Base-by-base conservation (phyloP, 53 echinoderm and acorn worm genomes). In the Pentamera pediparva region DNA sequence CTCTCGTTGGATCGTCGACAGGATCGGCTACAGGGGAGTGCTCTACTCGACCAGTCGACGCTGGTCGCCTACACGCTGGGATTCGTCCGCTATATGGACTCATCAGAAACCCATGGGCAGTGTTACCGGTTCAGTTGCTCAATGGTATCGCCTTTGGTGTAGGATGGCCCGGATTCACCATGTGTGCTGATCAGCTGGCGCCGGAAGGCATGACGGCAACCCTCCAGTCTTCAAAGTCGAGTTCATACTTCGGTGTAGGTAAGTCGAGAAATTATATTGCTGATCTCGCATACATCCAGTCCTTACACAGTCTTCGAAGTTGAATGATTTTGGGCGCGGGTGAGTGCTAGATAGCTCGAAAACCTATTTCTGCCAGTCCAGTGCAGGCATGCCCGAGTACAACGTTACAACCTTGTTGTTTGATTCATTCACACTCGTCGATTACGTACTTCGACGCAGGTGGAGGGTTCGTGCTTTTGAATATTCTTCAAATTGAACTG, bases 181-280 rank as follows among this genome's bases (percentile, higher is more conserved):
- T 79, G 26, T 93, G 81, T 79, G 89, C 89, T 6, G 79, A 78
- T 55, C 65, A 78, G n/a, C 76, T 75, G 59, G 89, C 94, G 11
- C 94, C 94, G 2, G 54, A 81, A 17, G 94, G 94, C 35, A 93
- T 93, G 94, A 81, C 90, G 10, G 82, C 82, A 57, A 90, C 90
- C 2, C 59, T 93, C 27, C 89, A 89, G 57, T 81, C 94, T 22
- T 48, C 89, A 28, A 77, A 87, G 32, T 81, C 78, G 7, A 80
- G 80, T 49, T 73, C 69, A 54, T 69, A 84, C 62, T 78, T 93
- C 75, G 94, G 93, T 35, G 26, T 84, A 36, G 94, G 94, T 93
- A 75, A 76, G 94, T 63, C 18, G 0, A 12, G 32, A 55, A n/a
- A 45, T 45, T n/a, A n/a, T n/a, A n/a, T n/a, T n/a, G n/a, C n/a